Evolutionary conservation across 2,113 vertebrate species (phyloP), one percentile per base, ranked within the genome.

Genomic region (Smithornis capensis): DNA sequence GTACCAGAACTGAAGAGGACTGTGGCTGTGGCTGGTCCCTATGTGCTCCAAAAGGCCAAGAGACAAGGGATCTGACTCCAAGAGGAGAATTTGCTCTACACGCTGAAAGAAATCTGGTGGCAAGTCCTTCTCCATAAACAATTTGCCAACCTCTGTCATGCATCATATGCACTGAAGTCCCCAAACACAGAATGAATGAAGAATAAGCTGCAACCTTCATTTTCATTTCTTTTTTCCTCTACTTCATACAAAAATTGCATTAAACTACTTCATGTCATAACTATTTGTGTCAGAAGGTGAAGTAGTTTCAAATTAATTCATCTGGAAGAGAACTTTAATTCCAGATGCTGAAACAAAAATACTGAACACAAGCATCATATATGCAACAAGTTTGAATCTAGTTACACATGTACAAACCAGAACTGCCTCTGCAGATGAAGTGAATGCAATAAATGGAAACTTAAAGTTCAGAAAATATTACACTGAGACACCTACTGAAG

Each of bases 391-490:
- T 57, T 25, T 65, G 1, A 63, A 52, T 78, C 60, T 82, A 86
- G 40, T 74, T 59, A 80, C 24, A 88, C 10, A 11, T 9, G 35
- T 31, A 88, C 33, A 62, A 85, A 88, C 35, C 50, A 95, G 44
- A 82, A 87, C 59, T 17, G 14, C 29, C 38, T 95, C 45, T n/a
- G 89, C 29, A 87, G 64, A 96, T 92, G 45, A 90, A 90, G 8
- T 21, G 10, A 67, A 50, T 80, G 77, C 40, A 82, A 57, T 57
- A 87, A 79, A 81, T 49, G 56, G 57, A 90, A 95, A 83, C 12
- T 68, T 69, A 14, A 7, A 92, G 57, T 57, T 90, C 76, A 91
- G 63, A 79, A 95, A 94, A 94, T 83, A 74, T 73, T 77, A 91
- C 15, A 38, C 18, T 19, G 37, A 96, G 60, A 70, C 50, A 67